Evolutionary conservation across 2,113 vertebrate genomes (phyloP).

Genomic region (Embiotoca jacksoni): DNA sequence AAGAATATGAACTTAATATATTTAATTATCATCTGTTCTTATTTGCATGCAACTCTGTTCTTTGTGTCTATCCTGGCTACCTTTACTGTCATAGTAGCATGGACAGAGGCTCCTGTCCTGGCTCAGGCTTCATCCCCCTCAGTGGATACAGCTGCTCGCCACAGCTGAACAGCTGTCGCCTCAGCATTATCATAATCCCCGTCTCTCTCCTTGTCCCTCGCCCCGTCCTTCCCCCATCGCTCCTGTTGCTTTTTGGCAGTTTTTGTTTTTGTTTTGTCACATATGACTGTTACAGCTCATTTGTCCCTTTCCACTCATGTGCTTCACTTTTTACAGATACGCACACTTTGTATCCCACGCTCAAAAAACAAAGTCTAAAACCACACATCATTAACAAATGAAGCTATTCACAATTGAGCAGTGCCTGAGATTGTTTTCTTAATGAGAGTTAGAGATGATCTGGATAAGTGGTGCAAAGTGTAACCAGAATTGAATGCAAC

Average conservation of each 20-base stretch:
- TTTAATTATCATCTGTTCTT: slow-evolving; percentile 7
- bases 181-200: slow-evolving; percentile 77
- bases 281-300: background rate
- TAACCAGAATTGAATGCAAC: slow-evolving; percentile 54
- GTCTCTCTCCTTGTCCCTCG: background rate
- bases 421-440: slow-evolving; percentile 49
- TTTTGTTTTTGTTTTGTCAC: slow-evolving; percentile 9
- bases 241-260: slow-evolving; percentile 4
- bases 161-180: slow-evolving; percentile 79
- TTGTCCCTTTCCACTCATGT: background rate
- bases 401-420: slow-evolving; percentile 22
- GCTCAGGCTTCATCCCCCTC: slow-evolving; percentile 60
- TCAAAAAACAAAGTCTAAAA: slow-evolving; percentile 22
- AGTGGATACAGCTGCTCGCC: slow-evolving; percentile 82
- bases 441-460: slow-evolving; percentile 64
- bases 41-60: slow-evolving; percentile 36
- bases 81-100: slow-evolving; percentile 49
- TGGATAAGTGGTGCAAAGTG: slow-evolving; percentile 26
- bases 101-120: slow-evolving; percentile 62
- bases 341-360: background rate
- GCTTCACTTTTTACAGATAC: background rate
- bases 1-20: background rate
- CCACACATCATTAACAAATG: slow-evolving; percentile 36
- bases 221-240: background rate
- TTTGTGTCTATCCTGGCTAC: slow-evolving; percentile 50